A percentile compares a stretch with the other conserved stretches of the same genome.
Evolutionary conservation across 2,888 invertebrate species (phyloP).

Genomic region (Encarsia formosa): DNA sequence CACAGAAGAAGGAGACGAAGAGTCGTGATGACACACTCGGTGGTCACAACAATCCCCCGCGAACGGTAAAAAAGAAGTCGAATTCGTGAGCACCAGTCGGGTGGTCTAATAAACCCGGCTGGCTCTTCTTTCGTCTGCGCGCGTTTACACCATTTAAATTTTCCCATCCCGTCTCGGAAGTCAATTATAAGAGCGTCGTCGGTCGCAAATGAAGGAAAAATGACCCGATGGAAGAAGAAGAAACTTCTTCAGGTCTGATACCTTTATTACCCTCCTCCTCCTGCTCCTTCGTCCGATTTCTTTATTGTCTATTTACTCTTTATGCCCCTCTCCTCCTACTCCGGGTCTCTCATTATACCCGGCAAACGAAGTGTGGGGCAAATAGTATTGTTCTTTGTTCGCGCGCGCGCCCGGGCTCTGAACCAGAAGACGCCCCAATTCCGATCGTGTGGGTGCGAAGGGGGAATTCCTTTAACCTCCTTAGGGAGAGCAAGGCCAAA

Average conservation of each 20-base stretch:
- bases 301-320: slow-evolving; percentile 15
- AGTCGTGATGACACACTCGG: too few species aligned
- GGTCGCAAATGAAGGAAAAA: slow-evolving; percentile 6
- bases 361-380: background rate
- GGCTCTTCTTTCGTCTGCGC: background rate
- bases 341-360: slow-evolving; percentile 20
- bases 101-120: too few species aligned
- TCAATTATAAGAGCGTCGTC: slow-evolving; percentile 3
- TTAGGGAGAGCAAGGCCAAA: too few species aligned
- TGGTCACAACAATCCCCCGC: too few species aligned
- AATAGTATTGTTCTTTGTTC: slow-evolving; percentile 15
- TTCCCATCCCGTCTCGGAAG: slow-evolving; percentile 1
- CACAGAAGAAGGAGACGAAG: too few species aligned
- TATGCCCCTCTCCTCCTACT: too few species aligned
- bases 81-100: too few species aligned
- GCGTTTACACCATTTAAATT: slow-evolving; percentile 14
- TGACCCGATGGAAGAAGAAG: background rate
- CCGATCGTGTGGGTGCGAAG: background rate
- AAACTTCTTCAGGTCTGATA: too few species aligned
- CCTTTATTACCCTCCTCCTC: slow-evolving; percentile 10
- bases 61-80: too few species aligned
- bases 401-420: background rate
- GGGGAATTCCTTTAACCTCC: background rate
- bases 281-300: slow-evolving; percentile 14
- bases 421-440: background rate